A percentile compares a stretch with the other conserved stretches of the same genome.
phyloP scores from a whole-genome alignment of 2,888 invertebrate genomes.

The Seira sanloemensis region DNA sequence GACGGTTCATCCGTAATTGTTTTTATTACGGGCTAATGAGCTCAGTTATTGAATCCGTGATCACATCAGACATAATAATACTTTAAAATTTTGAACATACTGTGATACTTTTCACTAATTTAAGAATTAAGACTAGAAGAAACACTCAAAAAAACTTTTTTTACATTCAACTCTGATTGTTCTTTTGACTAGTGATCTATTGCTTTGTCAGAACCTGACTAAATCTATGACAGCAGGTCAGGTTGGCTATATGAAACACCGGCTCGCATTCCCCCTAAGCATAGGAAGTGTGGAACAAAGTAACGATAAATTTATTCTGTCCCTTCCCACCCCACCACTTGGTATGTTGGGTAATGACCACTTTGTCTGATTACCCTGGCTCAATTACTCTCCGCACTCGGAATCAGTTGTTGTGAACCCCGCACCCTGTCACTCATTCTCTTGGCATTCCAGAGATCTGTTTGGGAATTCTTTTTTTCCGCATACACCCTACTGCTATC shows the following conservation, averaged over 20 bases:
- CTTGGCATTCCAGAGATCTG: not conserved
- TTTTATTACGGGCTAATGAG: not conserved
- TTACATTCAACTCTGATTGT: too few species aligned
- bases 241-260: not conserved
- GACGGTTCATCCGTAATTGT: conserved; percentile 9
- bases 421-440: conserved; percentile 23
- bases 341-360: conserved; percentile 26
- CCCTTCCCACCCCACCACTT: conserved; percentile 15
- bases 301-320: not conserved
- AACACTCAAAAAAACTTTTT: too few species aligned
- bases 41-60: not conserved
- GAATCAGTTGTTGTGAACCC: too few species aligned
- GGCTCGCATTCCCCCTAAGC: conserved; percentile 2
- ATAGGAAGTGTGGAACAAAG: too few species aligned
- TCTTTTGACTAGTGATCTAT: conserved; percentile 23
- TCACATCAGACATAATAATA: too few species aligned
- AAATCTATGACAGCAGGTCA: conserved; percentile 35
- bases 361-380: conserved; percentile 35
- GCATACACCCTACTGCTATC: not conserved
- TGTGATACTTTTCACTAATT: too few species aligned
- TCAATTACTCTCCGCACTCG: conserved; percentile 37
- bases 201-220: conserved; percentile 36
- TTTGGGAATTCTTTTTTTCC: not conserved
- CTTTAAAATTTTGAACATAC: too few species aligned
- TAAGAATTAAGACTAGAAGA: too few species aligned